Evolutionary conservation across 2,113 vertebrate species (phyloP).

Genomic region (Rhea pennata): DNA sequence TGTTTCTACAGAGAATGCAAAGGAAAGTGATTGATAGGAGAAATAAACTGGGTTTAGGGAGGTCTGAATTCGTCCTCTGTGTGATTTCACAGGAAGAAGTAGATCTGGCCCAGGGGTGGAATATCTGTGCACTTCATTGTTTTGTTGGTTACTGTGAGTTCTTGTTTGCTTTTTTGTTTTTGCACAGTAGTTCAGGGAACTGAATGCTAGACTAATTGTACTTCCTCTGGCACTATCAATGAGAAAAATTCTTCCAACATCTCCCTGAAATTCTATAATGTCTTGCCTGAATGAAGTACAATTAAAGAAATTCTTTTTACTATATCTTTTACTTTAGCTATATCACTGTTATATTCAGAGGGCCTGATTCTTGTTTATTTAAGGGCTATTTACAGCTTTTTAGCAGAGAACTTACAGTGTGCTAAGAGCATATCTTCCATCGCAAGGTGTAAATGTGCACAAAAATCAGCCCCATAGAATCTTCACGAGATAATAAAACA

Average conservation of each 20-base stretch:
- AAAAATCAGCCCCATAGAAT: neutral
- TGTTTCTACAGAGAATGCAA: neutral
- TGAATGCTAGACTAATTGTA: neutral
- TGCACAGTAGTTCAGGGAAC: neutral
- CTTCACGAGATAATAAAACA: neutral
- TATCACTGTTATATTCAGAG: neutral
- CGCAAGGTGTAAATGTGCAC: neutral
- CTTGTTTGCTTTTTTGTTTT: neutral
- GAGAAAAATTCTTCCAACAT: neutral
- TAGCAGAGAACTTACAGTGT: neutral
- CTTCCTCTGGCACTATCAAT: conserved; percentile 9
- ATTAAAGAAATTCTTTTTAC: neutral
- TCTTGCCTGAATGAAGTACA: neutral
- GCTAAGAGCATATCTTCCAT: neutral
- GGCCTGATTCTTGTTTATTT: neutral
- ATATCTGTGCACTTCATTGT: neutral
- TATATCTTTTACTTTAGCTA: neutral
- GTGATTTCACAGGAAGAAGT: neutral
- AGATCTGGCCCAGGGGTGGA: neutral
- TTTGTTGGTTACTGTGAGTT: neutral
- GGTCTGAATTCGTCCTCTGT: neutral
- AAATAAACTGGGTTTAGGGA: neutral
- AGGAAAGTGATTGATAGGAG: neutral
- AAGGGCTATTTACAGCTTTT: neutral
- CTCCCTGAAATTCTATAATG: neutral